Conservation (phyloP, 2,888 invertebrate species). For the Cheilosia pagana region DNA sequence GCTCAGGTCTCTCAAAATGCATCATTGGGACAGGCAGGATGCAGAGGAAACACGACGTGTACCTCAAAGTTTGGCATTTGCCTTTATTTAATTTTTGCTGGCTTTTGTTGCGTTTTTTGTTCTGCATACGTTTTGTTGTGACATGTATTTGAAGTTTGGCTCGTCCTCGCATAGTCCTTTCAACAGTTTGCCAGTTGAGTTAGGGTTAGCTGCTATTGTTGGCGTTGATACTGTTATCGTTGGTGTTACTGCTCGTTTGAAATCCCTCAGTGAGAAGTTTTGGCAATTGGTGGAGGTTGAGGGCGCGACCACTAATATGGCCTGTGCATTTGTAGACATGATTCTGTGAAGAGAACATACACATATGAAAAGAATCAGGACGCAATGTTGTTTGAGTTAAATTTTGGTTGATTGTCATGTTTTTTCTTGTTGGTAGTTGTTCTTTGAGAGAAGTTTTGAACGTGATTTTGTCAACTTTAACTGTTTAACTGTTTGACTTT, state of each 20-base stretch:
- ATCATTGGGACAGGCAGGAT: slow-evolving; percentile 47
- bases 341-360: slow-evolving; percentile 69
- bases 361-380: slow-evolving; percentile 50
- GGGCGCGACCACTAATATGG: slow-evolving; percentile 39
- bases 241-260: slow-evolving; percentile 52
- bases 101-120: slow-evolving; percentile 70
- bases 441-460: not conserved
- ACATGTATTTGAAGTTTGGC: slow-evolving; percentile 62
- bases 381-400: not conserved
- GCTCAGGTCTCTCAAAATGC: slow-evolving; percentile 54
- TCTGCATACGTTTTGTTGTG: slow-evolving; percentile 71
- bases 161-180: slow-evolving; percentile 70
- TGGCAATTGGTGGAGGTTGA: slow-evolving; percentile 25
- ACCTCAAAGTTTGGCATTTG: slow-evolving; percentile 74
- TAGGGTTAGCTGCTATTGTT: slow-evolving; percentile 33
- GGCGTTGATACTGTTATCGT: slow-evolving; percentile 51
- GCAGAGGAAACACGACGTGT: slow-evolving; percentile 64
- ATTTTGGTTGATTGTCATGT: not conserved
- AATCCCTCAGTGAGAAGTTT: slow-evolving; percentile 48
- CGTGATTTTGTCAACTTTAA: not conserved
- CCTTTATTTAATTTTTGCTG: slow-evolving; percentile 72
- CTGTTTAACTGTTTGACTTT: too few species aligned
- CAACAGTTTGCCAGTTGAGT: slow-evolving; percentile 49
- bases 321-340: slow-evolving; percentile 67
- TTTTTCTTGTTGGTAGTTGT: not conserved